Percentiles rank a stretch among this genome's conserved stretches.
Conservation (phyloP, 2,797 vertebrate genomes). For the Cephalopachus bancanus region DNA sequence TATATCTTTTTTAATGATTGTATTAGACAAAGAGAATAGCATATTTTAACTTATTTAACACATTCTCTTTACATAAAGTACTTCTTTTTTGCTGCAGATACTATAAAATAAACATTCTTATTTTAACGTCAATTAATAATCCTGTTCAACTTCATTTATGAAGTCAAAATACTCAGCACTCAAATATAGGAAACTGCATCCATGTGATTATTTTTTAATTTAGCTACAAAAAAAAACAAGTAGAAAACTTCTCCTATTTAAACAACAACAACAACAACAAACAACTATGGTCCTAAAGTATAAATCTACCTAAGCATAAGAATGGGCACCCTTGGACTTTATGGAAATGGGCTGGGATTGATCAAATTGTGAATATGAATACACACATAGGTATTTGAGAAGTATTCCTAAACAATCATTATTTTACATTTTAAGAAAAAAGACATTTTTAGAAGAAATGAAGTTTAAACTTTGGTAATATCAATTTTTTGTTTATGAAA, state of each 20-base stretch:
- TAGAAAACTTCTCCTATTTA: neutral
- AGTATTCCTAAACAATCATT: neutral
- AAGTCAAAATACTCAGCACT: neutral
- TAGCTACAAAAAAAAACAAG: conserved; percentile 9
- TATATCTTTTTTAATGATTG: conserved; percentile 52
- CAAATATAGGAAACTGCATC: neutral
- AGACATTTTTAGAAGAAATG: neutral
- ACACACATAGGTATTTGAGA: neutral
- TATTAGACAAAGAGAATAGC: neutral
- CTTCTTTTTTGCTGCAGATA: neutral
- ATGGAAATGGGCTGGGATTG: neutral
- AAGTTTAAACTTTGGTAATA: neutral
- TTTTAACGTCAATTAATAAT: conserved; percentile 50
- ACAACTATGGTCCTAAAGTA: neutral
- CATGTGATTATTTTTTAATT: conserved; percentile 12
- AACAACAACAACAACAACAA: too few relatives aligned
- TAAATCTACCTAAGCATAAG: neutral
- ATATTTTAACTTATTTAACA: neutral
- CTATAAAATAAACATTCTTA: neutral
- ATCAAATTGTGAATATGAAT: neutral
- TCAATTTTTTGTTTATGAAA: conserved; percentile 25
- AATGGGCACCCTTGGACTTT: neutral
- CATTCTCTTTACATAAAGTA: neutral
- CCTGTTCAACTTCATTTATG: neutral
- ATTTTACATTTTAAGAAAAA: conserved; percentile 14